Conservation (phyloP, 2,113 vertebrate species). For the Pyxicephalus adspersus region DNA sequence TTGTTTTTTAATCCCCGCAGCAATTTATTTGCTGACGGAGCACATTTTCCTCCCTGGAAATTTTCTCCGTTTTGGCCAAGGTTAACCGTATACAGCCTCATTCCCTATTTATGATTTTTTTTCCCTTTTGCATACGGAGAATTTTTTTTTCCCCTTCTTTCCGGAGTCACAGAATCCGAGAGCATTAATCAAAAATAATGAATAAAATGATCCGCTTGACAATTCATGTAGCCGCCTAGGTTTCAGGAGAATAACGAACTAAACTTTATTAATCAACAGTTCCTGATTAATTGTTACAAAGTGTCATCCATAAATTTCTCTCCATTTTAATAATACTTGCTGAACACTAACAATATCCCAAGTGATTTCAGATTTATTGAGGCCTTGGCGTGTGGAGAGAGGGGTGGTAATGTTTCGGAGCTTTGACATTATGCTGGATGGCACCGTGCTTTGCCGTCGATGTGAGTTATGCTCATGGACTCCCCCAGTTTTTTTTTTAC, state of each 20-base stretch:
- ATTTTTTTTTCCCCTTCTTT: slow-evolving; percentile 62
- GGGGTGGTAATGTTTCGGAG: slow-evolving; percentile 73
- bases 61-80: slow-evolving; percentile 87
- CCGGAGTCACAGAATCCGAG: slow-evolving; percentile 92
- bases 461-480: slow-evolving; percentile 63
- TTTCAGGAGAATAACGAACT: slow-evolving; percentile 98
- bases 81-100: slow-evolving; percentile 95
- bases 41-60: slow-evolving; percentile 84
- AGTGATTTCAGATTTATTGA: slow-evolving; percentile 98
- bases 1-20: slow-evolving; percentile 89
- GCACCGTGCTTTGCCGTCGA: slow-evolving; percentile 61
- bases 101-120: slow-evolving; percentile 94
- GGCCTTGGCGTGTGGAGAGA: slow-evolving; percentile 80
- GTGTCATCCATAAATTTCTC: slow-evolving; percentile 94
- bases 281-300: slow-evolving; percentile 98
- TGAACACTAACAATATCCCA: slow-evolving; percentile 99
- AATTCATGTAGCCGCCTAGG: slow-evolving; percentile 92
- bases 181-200: slow-evolving; percentile 99
- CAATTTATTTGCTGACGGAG: slow-evolving; percentile 87
- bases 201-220: slow-evolving; percentile 99
- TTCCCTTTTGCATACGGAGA: slow-evolving; percentile 90
- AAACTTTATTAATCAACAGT: slow-evolving; percentile 99
- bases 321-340: slow-evolving; percentile 98
- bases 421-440: slow-evolving; percentile 67
- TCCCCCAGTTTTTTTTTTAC: slow-evolving; percentile 33